Conservation (phyloP, 2,797 vertebrate species). For the Adelosebastes latens region DNA sequence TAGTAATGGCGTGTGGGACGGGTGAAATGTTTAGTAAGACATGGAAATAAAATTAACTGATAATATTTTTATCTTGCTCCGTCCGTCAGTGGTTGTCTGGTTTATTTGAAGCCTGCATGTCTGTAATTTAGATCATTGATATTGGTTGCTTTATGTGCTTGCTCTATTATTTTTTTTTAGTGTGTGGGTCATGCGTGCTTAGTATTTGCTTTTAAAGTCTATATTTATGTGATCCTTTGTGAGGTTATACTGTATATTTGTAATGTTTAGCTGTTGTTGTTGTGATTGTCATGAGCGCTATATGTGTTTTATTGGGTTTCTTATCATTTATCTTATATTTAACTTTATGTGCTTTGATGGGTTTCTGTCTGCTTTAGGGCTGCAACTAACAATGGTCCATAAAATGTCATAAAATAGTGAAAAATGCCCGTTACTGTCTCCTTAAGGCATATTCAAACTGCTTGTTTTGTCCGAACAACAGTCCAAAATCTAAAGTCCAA, state of each 20-base stretch:
- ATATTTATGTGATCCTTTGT: not conserved
- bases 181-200: not conserved
- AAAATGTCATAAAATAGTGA: not conserved
- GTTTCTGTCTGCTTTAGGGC: not conserved
- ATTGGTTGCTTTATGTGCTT: not conserved
- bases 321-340: not conserved
- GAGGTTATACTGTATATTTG: not conserved
- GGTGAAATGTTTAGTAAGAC: not conserved
- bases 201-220: not conserved
- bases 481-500: too few relatives aligned
- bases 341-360: not conserved
- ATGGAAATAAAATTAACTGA: not conserved
- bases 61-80: not conserved
- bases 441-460: not conserved
- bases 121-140: not conserved
- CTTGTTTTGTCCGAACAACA: not conserved
- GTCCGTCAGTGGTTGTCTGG: not conserved
- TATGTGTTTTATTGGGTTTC: not conserved
- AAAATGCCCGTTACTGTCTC: not conserved
- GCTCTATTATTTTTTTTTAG: not conserved
- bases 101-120: not conserved
- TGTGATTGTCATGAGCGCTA: not conserved
- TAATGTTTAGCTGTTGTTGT: not conserved
- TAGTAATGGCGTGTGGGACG: not conserved
- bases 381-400: not conserved